Conservation (phyloP, 1,140 invertebrate species). For the Drosophila bipectinata region DNA sequence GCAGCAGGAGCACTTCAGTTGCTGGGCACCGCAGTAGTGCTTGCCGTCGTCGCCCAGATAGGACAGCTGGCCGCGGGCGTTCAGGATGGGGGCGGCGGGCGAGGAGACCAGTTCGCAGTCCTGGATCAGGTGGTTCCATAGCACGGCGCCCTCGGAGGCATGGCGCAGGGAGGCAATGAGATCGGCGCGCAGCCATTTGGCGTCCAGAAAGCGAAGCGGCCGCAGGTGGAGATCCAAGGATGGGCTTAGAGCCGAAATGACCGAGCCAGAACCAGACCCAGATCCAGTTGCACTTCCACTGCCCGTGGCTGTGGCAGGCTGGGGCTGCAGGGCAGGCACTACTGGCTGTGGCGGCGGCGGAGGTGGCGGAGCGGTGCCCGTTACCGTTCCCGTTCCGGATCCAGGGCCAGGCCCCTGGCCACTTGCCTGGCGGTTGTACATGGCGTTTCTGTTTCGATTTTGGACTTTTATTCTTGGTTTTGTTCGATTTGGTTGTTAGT, state of each 20-base stretch:
- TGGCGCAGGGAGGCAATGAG: constrained; percentile 78
- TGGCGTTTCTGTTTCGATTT: constrained; percentile 2
- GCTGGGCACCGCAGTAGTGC: constrained; percentile 80
- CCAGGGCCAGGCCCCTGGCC: constrained; percentile 19
- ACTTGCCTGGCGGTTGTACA: constrained; percentile 56
- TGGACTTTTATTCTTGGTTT: not conserved
- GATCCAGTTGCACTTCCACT: not conserved
- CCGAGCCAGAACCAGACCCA: not conserved
- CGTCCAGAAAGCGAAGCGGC: constrained; percentile 75
- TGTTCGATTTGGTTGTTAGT: not conserved
- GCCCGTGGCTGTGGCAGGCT: not conserved
- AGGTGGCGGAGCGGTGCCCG: constrained; percentile 5
- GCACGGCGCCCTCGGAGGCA: constrained; percentile 62
- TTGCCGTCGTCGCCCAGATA: constrained; percentile 82
- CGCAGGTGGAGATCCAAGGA: constrained; percentile 74
- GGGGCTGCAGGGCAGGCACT: not conserved
- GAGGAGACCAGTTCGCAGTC: constrained; percentile 81
- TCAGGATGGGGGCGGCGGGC: constrained; percentile 57
- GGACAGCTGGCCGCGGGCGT: constrained; percentile 71
- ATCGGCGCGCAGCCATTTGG: constrained; percentile 83
- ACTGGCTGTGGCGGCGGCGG: not conserved
- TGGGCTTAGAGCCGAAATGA: not conserved
- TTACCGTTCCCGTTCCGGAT: not conserved
- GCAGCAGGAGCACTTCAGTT: constrained; percentile 76
- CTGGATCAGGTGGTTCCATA: constrained; percentile 82